Conservation (phyloP, 2,113 vertebrate genomes). For the Odontophorus gujanensis region DNA sequence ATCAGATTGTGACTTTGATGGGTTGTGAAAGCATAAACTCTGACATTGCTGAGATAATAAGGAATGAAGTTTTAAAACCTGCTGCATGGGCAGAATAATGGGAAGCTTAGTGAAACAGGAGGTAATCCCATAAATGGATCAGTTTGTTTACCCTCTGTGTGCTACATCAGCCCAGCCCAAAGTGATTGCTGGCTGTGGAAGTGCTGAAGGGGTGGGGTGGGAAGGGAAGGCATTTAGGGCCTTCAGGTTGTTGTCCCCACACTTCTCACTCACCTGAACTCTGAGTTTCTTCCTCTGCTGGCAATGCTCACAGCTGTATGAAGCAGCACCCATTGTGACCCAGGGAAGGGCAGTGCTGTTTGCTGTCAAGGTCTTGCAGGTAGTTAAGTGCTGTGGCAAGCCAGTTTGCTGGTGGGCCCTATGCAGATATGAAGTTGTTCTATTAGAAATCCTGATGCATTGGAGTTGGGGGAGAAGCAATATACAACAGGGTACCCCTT, state of each 20-base stretch:
- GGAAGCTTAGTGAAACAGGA: slow-evolving; percentile 57
- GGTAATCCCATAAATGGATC: slow-evolving; percentile 36
- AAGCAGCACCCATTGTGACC: not conserved
- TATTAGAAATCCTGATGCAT: not conserved
- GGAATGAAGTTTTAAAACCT: slow-evolving; percentile 11
- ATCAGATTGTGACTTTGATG: slow-evolving; percentile 25
- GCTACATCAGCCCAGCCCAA: not conserved
- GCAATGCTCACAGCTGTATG: rapidly evolving
- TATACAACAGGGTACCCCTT: not conserved
- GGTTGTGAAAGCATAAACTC: slow-evolving; percentile 17
- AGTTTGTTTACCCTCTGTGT: not conserved
- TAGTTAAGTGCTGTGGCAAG: not conserved
- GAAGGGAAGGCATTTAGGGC: not conserved
- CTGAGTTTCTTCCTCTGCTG: not conserved
- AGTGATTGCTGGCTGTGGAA: not conserved
- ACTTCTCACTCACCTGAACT: not conserved
- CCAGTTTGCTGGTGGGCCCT: not conserved
- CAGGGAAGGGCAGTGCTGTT: not conserved
- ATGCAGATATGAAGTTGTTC: not conserved
- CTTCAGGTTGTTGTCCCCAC: not conserved
- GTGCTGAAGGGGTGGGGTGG: not conserved
- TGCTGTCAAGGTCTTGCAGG: not conserved
- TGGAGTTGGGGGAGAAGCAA: not conserved
- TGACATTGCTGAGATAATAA: not conserved
- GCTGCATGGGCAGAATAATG: not conserved